Conservation (phyloP, 2,113 vertebrate genomes). For the Pteropus alecto region DNA sequence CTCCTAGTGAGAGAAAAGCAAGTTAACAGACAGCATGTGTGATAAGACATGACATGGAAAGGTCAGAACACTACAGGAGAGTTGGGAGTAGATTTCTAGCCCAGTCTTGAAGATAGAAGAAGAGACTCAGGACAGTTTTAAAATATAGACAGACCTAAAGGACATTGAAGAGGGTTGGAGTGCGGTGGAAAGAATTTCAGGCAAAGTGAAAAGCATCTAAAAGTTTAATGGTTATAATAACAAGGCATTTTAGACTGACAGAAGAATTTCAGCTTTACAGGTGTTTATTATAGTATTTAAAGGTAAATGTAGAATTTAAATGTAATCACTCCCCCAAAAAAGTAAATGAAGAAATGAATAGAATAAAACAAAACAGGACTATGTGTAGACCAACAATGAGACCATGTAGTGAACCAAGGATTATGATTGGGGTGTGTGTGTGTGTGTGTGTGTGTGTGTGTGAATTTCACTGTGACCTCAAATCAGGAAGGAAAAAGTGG, state of each 20-base stretch:
- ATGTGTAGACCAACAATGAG: not conserved
- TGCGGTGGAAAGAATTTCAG: not conserved
- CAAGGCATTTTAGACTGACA: not conserved
- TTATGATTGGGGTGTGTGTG: not conserved
- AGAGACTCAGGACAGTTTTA: not conserved
- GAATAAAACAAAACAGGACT: not conserved
- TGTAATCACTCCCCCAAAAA: not conserved
- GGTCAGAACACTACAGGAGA: not conserved
- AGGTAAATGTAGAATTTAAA: not conserved
- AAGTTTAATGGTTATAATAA: not conserved
- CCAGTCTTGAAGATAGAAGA: not conserved
- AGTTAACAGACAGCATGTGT: not conserved
- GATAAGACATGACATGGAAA: not conserved
- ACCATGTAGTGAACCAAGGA: not conserved
- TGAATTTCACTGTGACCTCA: not conserved
- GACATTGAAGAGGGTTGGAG: not conserved
- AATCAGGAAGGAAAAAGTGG: not conserved
- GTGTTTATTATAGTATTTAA: not conserved
- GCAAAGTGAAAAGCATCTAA: not conserved
- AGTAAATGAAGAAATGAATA: not conserved
- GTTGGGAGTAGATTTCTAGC: not conserved
- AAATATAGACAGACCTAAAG: not conserved
- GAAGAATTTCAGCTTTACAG: not conserved
- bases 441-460: not conserved
- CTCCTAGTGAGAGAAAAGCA: not conserved